phyloP scores from a whole-genome alignment of 2,113 vertebrate species.

The Eclectus roratus region DNA sequence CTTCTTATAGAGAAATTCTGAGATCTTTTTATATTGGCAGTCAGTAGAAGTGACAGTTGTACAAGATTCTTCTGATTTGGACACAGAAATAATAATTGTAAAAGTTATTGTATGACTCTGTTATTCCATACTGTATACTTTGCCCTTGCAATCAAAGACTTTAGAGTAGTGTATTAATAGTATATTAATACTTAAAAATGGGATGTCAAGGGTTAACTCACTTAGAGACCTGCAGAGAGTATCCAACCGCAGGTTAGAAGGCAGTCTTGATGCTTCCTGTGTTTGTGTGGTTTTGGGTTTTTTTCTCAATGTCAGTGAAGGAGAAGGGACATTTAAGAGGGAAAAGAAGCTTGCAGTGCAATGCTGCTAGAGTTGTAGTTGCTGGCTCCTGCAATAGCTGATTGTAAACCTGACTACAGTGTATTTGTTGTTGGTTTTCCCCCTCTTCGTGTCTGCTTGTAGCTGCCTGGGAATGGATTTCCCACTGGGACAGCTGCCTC shows the following conservation, averaged over 20 bases:
- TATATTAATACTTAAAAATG: background rate
- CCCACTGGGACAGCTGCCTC: background rate
- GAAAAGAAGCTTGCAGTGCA: background rate
- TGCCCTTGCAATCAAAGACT: background rate
- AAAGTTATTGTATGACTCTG: rapidly evolving
- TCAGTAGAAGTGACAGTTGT: background rate
- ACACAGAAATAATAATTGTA: background rate
- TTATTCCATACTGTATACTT: background rate
- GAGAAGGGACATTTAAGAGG: background rate
- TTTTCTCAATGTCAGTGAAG: background rate
- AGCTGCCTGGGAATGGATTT: constrained; percentile 5
- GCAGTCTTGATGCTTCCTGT: background rate
- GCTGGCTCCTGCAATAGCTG: background rate
- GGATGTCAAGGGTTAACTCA: rapidly evolving
- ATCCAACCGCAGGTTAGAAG: background rate
- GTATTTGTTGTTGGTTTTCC: background rate
- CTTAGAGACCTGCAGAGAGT: background rate
- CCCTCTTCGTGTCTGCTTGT: background rate
- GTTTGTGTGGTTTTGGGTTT: background rate
- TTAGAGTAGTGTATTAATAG: background rate
- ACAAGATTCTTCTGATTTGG: background rate
- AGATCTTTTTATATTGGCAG: background rate
- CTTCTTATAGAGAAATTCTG: background rate
- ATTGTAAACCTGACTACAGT: background rate
- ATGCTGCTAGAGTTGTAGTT: background rate